Evolutionary conservation across 2,888 invertebrate species (phyloP), one percentile per base, ranked within the genome.

Genomic region (Cyrtodaria siliqua): DNA sequence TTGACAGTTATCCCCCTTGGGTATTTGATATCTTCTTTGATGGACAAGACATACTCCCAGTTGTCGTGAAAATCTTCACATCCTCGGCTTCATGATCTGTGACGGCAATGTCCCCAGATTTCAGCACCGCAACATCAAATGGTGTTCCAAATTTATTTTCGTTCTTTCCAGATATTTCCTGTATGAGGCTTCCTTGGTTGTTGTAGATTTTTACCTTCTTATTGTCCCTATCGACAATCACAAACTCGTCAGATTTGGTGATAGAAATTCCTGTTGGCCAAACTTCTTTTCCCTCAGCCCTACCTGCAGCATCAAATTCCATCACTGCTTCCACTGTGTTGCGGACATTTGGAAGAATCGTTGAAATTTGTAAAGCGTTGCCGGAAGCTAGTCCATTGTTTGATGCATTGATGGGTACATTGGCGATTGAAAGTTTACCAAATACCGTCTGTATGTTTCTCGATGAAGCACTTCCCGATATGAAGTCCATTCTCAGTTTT

Each of bases 141-240:
- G 92, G 92, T 42, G 87, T 85, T 23, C 86, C 75, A 6, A 91
- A 74, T 47, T 76, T 83, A 52, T 86, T 69, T 40, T 87, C 84
- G 6, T 77, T 85, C 24, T 83, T 64, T 20, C 89, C 89, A 4
- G 26, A 40, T 47, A 90, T 80, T 61, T 89, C 86, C 44, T 72
- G 75, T 38, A 80, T 79, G 14, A 87, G 69, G n/a, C 74, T 80
- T 0, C 90, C 90, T 24, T 66, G 62, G n/a, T 64, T 67, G 55
- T 82, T 83, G 64, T 84, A 91, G 14, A 89, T 79, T 61, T 91
- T 92, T 8, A 92, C 77, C 56, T 82, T 85, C 76, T 87, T 88
- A 75, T 92, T 92, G 70, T 89, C 91, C 61, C 91, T 82, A 71
- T 92, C 92, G 18, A 89, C 89, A 4, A 90, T 82, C 9, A 86